Conservation (phyloP, 2,797 vertebrate genomes). For the Sarcophilus harrisii region DNA sequence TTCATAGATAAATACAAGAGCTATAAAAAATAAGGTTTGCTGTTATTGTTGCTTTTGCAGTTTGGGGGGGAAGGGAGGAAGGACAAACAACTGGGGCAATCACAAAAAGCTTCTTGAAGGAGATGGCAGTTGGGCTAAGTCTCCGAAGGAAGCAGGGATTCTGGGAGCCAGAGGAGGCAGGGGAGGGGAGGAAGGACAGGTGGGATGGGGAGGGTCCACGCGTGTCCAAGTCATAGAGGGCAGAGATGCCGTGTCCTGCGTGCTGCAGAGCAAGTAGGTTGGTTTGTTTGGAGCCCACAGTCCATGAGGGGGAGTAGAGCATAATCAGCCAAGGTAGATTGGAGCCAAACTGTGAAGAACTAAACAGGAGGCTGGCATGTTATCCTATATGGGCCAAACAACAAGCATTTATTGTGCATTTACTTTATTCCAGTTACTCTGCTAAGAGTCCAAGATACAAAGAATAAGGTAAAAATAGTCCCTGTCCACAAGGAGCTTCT, state of each 20-base stretch:
- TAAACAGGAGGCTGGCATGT: neutral
- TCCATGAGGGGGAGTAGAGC: neutral
- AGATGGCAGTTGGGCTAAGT: neutral
- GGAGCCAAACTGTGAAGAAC: neutral
- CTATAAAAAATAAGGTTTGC: neutral
- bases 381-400: neutral
- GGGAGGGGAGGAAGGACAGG: neutral
- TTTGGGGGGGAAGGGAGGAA: neutral
- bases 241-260: neutral
- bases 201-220: neutral
- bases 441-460: neutral
- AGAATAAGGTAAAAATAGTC: neutral
- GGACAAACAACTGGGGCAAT: neutral
- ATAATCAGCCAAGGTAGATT: neutral
- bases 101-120: neutral
- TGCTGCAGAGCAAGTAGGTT: neutral
- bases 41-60: neutral
- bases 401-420: neutral
- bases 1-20: neutral
- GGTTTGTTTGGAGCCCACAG: neutral
- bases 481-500: neutral
- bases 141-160: neutral
- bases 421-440: neutral
- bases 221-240: neutral
- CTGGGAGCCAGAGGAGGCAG: neutral